Conservation (phyloP, 2,797 vertebrate genomes). For the Yasuhikotakia modesta region DNA sequence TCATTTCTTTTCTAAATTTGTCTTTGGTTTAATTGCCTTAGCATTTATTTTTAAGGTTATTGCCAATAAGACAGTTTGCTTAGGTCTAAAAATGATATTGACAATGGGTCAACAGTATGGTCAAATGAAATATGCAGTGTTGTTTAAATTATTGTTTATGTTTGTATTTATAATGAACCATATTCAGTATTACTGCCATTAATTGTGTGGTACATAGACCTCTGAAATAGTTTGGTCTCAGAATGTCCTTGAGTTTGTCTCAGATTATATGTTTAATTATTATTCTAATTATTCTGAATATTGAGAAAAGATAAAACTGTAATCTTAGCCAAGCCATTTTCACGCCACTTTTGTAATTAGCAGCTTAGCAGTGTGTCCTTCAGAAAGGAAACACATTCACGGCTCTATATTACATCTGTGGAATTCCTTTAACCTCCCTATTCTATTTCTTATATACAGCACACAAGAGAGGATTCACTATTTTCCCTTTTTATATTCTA, state of each 20-base stretch:
- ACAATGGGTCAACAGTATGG: not conserved
- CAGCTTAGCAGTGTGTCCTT: not conserved
- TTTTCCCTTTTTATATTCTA: not conserved
- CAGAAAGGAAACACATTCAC: slow-evolving; percentile 10
- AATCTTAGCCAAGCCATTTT: not conserved
- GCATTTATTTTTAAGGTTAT: not conserved
- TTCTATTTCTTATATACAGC: not conserved
- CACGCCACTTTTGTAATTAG: not conserved
- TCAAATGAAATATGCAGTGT: not conserved
- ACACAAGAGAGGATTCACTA: not conserved
- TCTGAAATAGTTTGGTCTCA: not conserved
- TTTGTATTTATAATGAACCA: not conserved
- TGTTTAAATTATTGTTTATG: not conserved
- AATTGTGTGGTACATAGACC: not conserved
- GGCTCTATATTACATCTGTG: not conserved
- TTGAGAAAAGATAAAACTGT: not conserved
- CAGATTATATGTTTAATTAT: not conserved
- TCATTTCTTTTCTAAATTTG: not conserved
- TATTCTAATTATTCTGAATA: slow-evolving; percentile 4
- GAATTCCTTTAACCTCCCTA: not conserved
- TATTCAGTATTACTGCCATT: not conserved
- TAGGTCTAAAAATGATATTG: not conserved
- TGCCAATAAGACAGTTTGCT: not conserved
- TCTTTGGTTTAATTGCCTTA: no score
- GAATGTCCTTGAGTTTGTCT: not conserved